phyloP scores from a whole-genome alignment of 2,113 vertebrate genomes.

The Cololabis saira region DNA sequence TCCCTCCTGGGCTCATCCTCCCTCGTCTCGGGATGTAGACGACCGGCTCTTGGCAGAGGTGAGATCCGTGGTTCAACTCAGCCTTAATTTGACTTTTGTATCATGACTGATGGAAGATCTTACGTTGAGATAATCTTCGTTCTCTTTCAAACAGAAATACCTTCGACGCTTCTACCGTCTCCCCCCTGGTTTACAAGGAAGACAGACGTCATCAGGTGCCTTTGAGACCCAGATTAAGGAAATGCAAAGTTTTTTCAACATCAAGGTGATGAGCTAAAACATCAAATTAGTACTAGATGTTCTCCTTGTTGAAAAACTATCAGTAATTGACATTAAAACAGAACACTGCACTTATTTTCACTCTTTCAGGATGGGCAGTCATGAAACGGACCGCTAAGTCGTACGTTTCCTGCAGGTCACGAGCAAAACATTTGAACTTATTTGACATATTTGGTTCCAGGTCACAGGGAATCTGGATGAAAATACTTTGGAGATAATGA shows the following conservation, averaged over 20 bases:
- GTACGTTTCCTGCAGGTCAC: too few species aligned
- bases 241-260: slow-evolving; percentile 79
- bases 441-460: slow-evolving; percentile 18
- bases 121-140: not conserved
- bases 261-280: slow-evolving; percentile 44
- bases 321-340: too few species aligned
- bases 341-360: too few species aligned
- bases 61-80: slow-evolving; percentile 8
- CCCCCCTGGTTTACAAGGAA: slow-evolving; percentile 62
- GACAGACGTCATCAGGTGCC: not conserved
- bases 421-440: not conserved
- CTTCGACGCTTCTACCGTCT: slow-evolving; percentile 70
- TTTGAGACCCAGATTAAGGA: slow-evolving; percentile 62
- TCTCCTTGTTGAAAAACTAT: too few species aligned
- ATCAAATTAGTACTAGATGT: not conserved
- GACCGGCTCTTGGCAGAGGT: slow-evolving; percentile 71
- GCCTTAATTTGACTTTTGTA: not conserved
- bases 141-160: slow-evolving; percentile 68
- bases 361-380: too few species aligned
- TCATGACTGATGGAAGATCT: not conserved
- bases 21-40: slow-evolving; percentile 40
- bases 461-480: slow-evolving; percentile 73
- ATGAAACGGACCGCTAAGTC: too few species aligned
- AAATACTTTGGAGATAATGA: slow-evolving; percentile 75
- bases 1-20: slow-evolving; percentile 54